Conservation (phyloP, 2,888 invertebrate genomes). For the Petrolisthes manimaculis region DNA sequence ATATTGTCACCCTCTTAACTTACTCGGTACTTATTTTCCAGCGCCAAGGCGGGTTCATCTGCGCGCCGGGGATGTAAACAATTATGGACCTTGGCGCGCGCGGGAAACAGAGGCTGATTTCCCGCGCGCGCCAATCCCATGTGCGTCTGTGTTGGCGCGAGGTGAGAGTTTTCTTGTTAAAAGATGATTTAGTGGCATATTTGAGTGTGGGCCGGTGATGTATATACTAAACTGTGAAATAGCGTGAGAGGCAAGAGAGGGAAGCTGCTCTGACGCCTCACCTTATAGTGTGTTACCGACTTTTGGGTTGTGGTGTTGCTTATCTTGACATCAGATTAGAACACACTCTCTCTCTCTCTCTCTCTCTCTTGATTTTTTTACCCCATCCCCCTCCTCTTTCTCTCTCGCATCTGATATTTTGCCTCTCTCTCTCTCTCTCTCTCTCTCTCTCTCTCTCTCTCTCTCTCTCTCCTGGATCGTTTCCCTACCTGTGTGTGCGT, state of each 20-base stretch:
- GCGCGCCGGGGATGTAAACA: neutral
- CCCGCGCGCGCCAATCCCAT: neutral
- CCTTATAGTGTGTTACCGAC: neutral
- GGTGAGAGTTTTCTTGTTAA: constrained; percentile 44
- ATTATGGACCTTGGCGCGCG: neutral
- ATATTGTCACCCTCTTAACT: constrained; percentile 45
- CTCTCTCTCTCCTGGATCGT: too few relatives aligned
- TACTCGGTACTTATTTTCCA: constrained; percentile 38
- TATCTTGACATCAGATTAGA: neutral
- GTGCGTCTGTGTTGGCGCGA: neutral
- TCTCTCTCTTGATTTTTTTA: too few relatives aligned
- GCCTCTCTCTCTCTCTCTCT: too few relatives aligned
- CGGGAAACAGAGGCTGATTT: neutral
- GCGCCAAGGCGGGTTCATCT: constrained; percentile 17
- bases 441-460: too few relatives aligned
- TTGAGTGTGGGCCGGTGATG: constrained; percentile 42
- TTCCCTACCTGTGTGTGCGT: too few relatives aligned
- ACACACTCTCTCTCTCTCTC: neutral
- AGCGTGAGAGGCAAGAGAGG: constrained; percentile 29
- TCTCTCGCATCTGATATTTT: too few relatives aligned
- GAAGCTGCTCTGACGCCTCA: neutral
- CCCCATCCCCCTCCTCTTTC: too few relatives aligned
- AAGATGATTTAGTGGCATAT: constrained; percentile 50
- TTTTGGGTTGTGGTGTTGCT: neutral
- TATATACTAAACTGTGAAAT: constrained; percentile 42